phyloP scores from a whole-genome alignment of 1,140 invertebrate genomes.

The Drosophila azteca region DNA sequence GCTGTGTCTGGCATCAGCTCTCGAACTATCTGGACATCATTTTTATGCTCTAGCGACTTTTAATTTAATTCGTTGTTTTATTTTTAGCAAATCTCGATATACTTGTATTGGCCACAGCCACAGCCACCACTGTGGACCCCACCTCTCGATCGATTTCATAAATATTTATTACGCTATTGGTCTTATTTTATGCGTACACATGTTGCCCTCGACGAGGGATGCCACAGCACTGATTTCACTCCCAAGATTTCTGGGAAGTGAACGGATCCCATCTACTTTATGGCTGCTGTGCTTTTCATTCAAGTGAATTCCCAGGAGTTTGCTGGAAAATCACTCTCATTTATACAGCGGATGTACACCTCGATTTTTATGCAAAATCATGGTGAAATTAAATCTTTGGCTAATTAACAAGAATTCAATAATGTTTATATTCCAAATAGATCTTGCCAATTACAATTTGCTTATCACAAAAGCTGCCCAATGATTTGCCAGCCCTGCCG shows the following conservation, averaged over 20 bases:
- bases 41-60: constrained; percentile 17
- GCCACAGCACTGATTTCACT: constrained; percentile 16
- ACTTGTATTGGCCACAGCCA: constrained; percentile 17
- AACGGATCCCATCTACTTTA: constrained; percentile 7
- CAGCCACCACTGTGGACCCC: too few relatives aligned
- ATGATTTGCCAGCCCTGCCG: constrained; percentile 27
- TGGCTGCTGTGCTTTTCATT: constrained; percentile 1
- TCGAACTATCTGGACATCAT: constrained; percentile 37
- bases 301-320: constrained; percentile 15
- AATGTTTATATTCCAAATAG: constrained; percentile 36
- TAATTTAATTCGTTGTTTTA: constrained; percentile 44
- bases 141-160: constrained; percentile 46
- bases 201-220: constrained; percentile 46
- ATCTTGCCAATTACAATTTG: not conserved
- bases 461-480: not conserved
- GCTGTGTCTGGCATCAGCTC: constrained; percentile 32
- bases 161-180: constrained; percentile 64
- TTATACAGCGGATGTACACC: not conserved
- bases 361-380: constrained; percentile 10
- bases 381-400: constrained; percentile 14
- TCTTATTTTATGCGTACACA: constrained; percentile 61
- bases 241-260: constrained; percentile 18
- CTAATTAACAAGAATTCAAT: constrained; percentile 17
- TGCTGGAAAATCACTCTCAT: not conserved
- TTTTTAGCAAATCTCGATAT: constrained; percentile 49